Base-by-base conservation (phyloP, 2,113 vertebrate genomes). In the Cyphomyrus discorhynchus region DNA sequence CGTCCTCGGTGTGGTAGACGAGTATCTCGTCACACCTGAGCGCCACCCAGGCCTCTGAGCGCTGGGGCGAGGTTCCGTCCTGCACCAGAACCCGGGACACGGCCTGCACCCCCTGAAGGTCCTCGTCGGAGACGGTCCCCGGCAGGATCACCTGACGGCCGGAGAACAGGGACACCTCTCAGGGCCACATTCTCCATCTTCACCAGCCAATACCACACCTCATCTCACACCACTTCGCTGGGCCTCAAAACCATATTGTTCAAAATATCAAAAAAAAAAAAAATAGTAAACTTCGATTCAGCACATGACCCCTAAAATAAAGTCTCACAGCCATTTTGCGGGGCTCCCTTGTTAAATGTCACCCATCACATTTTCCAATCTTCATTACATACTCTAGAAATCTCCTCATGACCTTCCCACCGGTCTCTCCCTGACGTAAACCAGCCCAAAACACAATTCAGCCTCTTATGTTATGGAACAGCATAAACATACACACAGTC, bases 91-190 rank as follows among this genome's bases (percentile, higher is more conserved):
- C 93, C 62, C 91, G 93, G 53, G 95, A 95, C 42, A 94, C 93
- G 0, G 94, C 95, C 0, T 87, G 91, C 0, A 95, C 93, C 1
- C 93, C 93, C 0, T 89, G 77, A 88, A 96, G 92, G 35, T 96
- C 95, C 0, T 91, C 93, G 0, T 94, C 93, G 2, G 91, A 90
- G 39, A 95, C 92, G 0, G 92, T 91, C 1, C 90, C 91, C 0
- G 95, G 95, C 0, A 96, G 92, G 58, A 96, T 93, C 89, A 95
- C 94, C 96, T 96, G 74, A 7, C 0, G 31, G 50, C 27, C 6
- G 46, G 21, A 7, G 50, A 84, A 13, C 49, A 87, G 35, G 45
- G 13, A 66, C 86, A 15, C 53, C 2, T 45, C 86, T 45, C 27
- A 39, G 31, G 5, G 31, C 15, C 42, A 85, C 10, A 17, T 17